Conservation (phyloP, 2,797 vertebrate species). For the Cetoscarus ocellatus region DNA sequence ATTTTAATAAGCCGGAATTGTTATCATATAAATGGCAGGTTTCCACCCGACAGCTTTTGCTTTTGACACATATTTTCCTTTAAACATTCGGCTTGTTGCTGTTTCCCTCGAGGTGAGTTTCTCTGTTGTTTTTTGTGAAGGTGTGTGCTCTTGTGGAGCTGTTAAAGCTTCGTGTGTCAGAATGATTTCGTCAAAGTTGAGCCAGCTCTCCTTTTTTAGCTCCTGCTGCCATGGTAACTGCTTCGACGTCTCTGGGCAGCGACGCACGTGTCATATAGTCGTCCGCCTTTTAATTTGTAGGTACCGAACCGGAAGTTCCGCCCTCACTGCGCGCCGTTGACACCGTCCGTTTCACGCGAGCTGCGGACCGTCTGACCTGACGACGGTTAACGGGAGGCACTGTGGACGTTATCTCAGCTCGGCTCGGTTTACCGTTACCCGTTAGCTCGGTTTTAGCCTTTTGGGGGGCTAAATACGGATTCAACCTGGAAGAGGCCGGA, state of each 20-base stretch:
- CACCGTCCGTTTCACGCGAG: neutral
- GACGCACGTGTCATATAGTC: neutral
- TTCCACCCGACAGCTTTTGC: too few relatives aligned
- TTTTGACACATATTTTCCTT: too few relatives aligned
- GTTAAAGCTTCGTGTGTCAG: too few relatives aligned
- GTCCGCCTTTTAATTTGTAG: conserved; percentile 19
- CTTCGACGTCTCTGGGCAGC: too few relatives aligned
- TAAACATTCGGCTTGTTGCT: too few relatives aligned
- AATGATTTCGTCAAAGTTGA: neutral
- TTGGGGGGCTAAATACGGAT: conserved; percentile 44
- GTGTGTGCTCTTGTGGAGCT: too few relatives aligned
- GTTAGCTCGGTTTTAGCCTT: conserved; percentile 38
- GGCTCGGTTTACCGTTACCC: neutral
- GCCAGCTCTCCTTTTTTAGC: neutral
- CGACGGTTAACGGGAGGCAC: neutral
- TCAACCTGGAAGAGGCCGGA: conserved; percentile 82
- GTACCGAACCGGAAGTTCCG: conserved; percentile 12
- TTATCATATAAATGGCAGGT: too few relatives aligned
- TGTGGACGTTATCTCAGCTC: neutral
- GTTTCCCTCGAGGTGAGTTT: too few relatives aligned
- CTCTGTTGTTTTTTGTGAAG: too few relatives aligned
- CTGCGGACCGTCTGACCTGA: conserved; percentile 9
- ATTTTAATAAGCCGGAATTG: too few relatives aligned
- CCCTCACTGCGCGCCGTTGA: neutral
- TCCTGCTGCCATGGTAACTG: neutral